Percentiles rank a stretch among this genome's conserved stretches.
Evolutionary conservation across 2,888 invertebrate genomes (phyloP).

Genomic region (Pollenia griseotomentosa): DNA sequence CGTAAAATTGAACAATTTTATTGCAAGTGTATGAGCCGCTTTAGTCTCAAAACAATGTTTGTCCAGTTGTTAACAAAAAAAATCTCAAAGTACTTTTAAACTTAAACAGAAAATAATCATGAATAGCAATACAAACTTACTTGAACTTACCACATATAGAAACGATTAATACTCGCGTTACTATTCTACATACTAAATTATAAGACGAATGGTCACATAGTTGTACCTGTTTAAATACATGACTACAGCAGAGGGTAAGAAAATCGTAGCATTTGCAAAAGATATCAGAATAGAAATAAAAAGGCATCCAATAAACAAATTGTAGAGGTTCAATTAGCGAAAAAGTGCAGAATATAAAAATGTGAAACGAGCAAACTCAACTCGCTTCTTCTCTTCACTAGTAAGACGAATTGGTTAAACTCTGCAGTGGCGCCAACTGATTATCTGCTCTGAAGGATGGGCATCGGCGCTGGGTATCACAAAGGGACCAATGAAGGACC

Average conservation of each 20-base stretch:
- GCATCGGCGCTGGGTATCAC: too few relatives aligned
- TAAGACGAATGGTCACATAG: conserved; percentile 31
- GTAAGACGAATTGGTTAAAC: too few relatives aligned
- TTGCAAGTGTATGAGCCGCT: too few relatives aligned
- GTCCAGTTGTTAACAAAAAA: conserved; percentile 33
- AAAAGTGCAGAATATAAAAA: too few relatives aligned
- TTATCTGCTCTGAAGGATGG: too few relatives aligned
- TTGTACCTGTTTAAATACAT: conserved; percentile 21
- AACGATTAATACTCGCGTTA: conserved; percentile 3
- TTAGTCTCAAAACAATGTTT: conserved; percentile 14
- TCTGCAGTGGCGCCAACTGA: too few relatives aligned
- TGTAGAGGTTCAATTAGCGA: too few relatives aligned
- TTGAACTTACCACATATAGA: conserved; percentile 56
- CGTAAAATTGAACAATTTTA: too few relatives aligned
- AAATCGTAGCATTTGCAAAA: not conserved
- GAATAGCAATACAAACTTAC: conserved; percentile 46
- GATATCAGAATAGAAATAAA: not conserved
- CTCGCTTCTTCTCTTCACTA: too few relatives aligned
- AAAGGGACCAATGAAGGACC: too few relatives aligned
- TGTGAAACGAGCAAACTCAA: too few relatives aligned
- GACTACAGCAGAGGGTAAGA: not conserved
- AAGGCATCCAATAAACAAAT: too few relatives aligned
- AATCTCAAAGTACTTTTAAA: conserved; percentile 19
- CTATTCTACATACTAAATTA: conserved; percentile 36
- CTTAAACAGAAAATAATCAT: conserved; percentile 8